Conservation (phyloP, 2,113 vertebrate species). For the Aptenodytes patagonicus region DNA sequence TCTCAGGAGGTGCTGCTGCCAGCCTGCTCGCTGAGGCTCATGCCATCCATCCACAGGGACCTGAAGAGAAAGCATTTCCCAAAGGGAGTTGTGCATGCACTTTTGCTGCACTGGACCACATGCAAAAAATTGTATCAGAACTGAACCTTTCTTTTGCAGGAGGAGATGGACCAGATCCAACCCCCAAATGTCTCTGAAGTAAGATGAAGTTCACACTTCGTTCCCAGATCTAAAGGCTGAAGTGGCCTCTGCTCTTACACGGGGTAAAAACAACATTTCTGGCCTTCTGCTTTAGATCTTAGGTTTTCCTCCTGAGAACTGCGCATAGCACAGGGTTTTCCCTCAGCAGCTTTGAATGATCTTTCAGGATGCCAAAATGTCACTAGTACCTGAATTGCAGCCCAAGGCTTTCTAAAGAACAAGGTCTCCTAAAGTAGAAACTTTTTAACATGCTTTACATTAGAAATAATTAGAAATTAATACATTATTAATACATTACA, state of each 20-base stretch:
- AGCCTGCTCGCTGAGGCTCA: neutral
- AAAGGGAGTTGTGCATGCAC: accelerated
- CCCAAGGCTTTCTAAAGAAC: neutral
- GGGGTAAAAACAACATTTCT: neutral
- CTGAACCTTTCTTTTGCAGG: neutral
- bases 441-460: neutral
- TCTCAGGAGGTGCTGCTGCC: neutral
- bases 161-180: neutral
- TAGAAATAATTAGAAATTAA: neutral
- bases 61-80: neutral
- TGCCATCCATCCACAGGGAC: accelerated
- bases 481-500: neutral
- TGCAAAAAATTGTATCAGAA: neutral
- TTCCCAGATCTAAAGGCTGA: neutral
- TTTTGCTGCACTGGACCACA: neutral
- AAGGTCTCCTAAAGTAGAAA: neutral
- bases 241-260: neutral
- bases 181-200: neutral
- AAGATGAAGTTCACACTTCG: neutral
- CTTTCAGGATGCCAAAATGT: neutral
- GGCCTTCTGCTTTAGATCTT: neutral
- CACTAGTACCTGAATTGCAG: neutral
- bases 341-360: neutral
- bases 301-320: neutral
- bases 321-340: neutral